Evolutionary conservation across 2,797 vertebrate species (phyloP).

Genomic region (Sphenopsis melanotis): DNA sequence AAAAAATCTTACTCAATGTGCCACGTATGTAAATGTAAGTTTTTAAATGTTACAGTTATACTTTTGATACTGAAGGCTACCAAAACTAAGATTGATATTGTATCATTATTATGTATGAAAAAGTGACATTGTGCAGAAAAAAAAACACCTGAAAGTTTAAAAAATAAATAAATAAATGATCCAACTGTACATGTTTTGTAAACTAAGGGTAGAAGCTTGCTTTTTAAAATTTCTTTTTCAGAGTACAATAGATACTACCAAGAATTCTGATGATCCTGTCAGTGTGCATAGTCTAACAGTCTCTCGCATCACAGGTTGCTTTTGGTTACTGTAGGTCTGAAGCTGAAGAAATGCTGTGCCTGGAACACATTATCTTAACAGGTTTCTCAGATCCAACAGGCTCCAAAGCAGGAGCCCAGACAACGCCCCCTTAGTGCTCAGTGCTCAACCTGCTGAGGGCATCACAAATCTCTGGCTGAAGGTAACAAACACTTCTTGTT

Average conservation of each 20-base stretch:
- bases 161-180: constrained; percentile 9
- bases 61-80: constrained; percentile 40
- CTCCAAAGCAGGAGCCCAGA: not conserved
- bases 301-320: not conserved
- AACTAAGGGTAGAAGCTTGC: not conserved
- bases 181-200: not conserved
- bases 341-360: not conserved
- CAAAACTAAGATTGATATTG: not conserved
- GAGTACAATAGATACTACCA: not conserved
- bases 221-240: not conserved
- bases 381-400: not conserved
- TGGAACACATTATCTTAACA: not conserved
- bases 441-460: not conserved
- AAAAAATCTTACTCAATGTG: not conserved
- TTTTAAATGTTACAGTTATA: not conserved
- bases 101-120: not conserved
- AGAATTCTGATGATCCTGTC: not conserved
- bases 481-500: not conserved
- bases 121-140: not conserved
- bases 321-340: not conserved
- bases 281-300: not conserved
- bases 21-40: constrained; percentile 54
- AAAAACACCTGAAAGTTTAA: not conserved
- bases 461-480: not conserved
- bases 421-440: not conserved